Percentiles rank a stretch among this genome's conserved stretches.
Evolutionary conservation across 2,888 invertebrate species (phyloP).

Genomic region (Hipparchia sbordonii): DNA sequence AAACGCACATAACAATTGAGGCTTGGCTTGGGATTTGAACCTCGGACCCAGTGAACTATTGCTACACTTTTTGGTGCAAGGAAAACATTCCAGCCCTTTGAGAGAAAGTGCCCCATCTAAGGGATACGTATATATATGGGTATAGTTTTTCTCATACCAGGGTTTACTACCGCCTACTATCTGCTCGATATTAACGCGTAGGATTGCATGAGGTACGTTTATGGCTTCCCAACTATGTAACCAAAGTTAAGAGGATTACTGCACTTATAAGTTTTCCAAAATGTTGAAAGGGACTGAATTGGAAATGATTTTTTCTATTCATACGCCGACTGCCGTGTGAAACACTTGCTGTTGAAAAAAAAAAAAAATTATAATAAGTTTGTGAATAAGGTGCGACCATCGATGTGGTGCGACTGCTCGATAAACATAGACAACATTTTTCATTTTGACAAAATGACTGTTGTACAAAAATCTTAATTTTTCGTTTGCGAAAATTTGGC

Average conservation of each 20-base stretch:
- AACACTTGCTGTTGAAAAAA: slow-evolving; percentile 12
- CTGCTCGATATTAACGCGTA: background rate
- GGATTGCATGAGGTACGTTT: slow-evolving; percentile 28
- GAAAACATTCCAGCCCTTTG: background rate
- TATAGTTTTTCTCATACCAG: background rate
- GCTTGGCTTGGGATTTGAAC: no score
- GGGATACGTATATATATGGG: no score
- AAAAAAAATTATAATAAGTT: slow-evolving; percentile 22
- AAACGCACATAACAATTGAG: no score
- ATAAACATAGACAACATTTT: slow-evolving; percentile 10
- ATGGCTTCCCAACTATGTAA: slow-evolving; percentile 60
- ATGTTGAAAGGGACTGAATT: slow-evolving; percentile 41
- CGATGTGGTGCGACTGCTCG: background rate
- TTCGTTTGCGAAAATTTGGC: slow-evolving; percentile 18
- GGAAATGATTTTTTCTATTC: slow-evolving; percentile 58
- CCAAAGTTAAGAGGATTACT: slow-evolving; percentile 64
- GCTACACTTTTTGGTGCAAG: background rate
- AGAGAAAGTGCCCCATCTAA: background rate
- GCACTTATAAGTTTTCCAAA: slow-evolving; percentile 62
- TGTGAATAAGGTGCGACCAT: background rate
- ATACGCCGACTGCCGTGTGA: slow-evolving; percentile 36
- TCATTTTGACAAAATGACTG: slow-evolving; percentile 26
- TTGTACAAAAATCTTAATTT: background rate
- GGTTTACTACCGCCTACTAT: background rate
- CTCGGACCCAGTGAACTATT: no score